Evolutionary conservation across 2,888 invertebrate genomes (phyloP).

Genomic region (Napeogenes inachia): DNA sequence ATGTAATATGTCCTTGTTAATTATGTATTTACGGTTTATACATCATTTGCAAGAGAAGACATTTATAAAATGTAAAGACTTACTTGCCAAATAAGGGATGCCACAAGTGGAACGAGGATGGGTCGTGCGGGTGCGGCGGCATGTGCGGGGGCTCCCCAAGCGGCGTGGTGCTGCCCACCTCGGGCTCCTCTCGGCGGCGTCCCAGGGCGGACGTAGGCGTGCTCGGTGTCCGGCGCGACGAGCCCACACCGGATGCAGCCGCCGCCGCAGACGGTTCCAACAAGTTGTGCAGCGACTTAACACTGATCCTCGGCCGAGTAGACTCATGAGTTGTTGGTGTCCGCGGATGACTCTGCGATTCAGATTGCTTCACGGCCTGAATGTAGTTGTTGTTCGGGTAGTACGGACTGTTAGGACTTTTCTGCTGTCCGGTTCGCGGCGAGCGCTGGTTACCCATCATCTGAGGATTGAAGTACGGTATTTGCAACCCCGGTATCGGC

Average conservation of each 20-base stretch:
- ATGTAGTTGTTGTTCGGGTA: slow-evolving; percentile 68
- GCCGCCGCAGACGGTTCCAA: slow-evolving; percentile 73
- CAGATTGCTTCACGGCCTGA: slow-evolving; percentile 59
- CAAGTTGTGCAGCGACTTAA: slow-evolving; percentile 80
- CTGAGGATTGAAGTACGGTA: slow-evolving; percentile 65
- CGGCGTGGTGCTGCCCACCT: slow-evolving; percentile 81
- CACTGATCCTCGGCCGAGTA: slow-evolving; percentile 78
- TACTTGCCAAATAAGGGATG: slow-evolving; percentile 92
- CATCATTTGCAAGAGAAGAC: slow-evolving; percentile 14
- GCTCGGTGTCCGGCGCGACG: slow-evolving; percentile 59
- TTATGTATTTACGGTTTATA: too few species aligned
- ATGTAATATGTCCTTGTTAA: not conserved
- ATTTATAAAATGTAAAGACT: slow-evolving; percentile 52
- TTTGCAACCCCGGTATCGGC: slow-evolving; percentile 60
- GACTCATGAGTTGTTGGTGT: slow-evolving; percentile 59
- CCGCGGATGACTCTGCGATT: slow-evolving; percentile 42
- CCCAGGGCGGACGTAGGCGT: slow-evolving; percentile 69
- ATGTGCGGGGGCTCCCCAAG: slow-evolving; percentile 69
- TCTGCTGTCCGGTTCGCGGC: slow-evolving; percentile 80
- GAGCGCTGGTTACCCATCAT: slow-evolving; percentile 74
- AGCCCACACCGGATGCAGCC: slow-evolving; percentile 43
- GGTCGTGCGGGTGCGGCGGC: slow-evolving; percentile 56
- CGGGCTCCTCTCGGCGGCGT: slow-evolving; percentile 74
- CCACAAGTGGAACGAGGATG: slow-evolving; percentile 85
- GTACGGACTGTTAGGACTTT: slow-evolving; percentile 67